Evolutionary conservation across 2,113 vertebrate genomes (phyloP).

Genomic region (Guaruba guarouba): DNA sequence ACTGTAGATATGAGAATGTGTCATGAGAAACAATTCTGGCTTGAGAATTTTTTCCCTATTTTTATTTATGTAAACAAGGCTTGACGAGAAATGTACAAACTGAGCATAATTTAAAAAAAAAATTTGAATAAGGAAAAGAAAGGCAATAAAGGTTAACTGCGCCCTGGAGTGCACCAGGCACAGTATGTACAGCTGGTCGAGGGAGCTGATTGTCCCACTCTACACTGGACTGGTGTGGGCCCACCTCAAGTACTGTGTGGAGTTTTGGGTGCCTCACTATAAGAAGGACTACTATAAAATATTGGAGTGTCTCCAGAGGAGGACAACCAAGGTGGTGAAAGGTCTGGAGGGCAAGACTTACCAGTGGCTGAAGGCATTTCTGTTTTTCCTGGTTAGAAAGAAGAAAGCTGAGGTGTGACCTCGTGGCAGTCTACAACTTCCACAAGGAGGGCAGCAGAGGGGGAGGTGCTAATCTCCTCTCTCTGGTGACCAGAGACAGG

Average conservation of each 20-base stretch:
- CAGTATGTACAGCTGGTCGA: background rate
- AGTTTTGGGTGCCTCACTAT: background rate
- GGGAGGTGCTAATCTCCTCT: background rate
- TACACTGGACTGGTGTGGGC: background rate
- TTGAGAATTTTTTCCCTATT: background rate
- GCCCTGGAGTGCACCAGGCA: background rate
- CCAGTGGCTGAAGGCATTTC: background rate
- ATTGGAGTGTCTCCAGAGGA: background rate
- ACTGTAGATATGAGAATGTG: background rate
- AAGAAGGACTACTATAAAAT: background rate
- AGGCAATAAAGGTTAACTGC: background rate
- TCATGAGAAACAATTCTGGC: background rate
- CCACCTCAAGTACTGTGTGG: background rate
- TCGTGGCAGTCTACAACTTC: background rate
- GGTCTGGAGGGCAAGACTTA: background rate
- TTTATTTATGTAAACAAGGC: background rate
- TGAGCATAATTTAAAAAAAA: rapidly evolving
- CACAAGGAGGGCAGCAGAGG: rapidly evolving
- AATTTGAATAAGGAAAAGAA: background rate
- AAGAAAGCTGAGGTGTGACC: background rate
- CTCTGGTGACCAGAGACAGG: background rate
- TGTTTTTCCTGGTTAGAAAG: background rate
- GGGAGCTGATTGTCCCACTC: background rate
- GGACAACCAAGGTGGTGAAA: background rate
- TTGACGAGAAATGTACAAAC: background rate